Conservation (phyloP, 2,113 vertebrate genomes). For the Edolisoma coerulescens region DNA sequence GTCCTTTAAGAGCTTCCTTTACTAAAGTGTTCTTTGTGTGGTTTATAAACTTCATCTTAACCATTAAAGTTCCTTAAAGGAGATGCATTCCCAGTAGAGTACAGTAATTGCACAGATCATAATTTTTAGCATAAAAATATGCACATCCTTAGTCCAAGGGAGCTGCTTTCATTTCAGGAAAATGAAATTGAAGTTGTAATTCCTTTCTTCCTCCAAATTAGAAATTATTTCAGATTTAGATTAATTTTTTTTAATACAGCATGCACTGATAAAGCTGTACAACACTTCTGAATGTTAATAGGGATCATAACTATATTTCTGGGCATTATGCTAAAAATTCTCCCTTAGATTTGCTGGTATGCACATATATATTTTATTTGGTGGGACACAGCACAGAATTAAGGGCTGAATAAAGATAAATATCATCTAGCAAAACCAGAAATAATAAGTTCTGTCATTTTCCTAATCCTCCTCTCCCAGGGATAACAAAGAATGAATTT, state of each 20-base stretch:
- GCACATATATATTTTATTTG: background rate
- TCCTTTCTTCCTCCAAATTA: conserved; percentile 1
- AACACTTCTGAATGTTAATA: background rate
- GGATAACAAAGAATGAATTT: conserved; percentile 60
- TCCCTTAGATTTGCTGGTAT: background rate
- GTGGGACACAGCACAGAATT: conserved; percentile 2
- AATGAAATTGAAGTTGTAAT: conserved; percentile 40
- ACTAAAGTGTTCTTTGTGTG: background rate
- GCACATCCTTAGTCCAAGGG: background rate
- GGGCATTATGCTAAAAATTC: background rate
- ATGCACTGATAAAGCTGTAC: background rate
- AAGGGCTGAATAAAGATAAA: conserved; percentile 31
- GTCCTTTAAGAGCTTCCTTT: background rate
- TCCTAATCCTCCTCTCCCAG: conserved; percentile 48
- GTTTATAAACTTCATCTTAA: conserved; percentile 41
- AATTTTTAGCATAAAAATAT: conserved; percentile 20
- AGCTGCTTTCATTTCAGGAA: conserved; percentile 14
- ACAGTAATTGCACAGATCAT: background rate
- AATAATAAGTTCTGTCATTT: conserved; percentile 60
- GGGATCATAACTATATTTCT: background rate
- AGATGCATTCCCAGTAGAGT: background rate
- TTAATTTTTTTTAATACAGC: background rate
- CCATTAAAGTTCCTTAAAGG: background rate
- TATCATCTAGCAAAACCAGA: conserved; percentile 25
- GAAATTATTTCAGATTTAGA: background rate